Evolutionary conservation across 92 coral and sea anemone species (phyloP).

Genomic region (Heliopora coerulea): DNA sequence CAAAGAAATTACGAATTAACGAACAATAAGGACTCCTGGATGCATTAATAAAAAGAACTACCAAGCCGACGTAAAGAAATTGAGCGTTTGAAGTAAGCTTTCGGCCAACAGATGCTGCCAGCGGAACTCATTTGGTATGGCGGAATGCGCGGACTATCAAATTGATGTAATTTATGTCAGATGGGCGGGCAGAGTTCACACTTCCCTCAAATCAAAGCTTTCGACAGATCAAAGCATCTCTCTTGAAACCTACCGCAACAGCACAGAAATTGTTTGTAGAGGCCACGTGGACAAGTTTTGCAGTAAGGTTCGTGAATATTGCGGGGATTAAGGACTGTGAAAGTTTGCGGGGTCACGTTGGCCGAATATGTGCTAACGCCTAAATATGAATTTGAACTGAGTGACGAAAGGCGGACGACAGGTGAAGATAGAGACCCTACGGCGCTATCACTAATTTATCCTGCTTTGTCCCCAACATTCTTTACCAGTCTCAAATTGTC

Average conservation of each 20-base stretch:
- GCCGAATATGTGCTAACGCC: neutral
- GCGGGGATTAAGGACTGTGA: no score
- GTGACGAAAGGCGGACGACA: conserved; percentile 1
- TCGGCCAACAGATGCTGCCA: neutral
- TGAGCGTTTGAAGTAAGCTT: neutral
- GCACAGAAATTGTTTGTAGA: neutral
- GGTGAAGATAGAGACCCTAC: conserved; percentile 10
- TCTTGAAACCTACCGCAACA: neutral
- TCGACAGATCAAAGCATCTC: neutral
- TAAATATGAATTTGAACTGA: neutral
- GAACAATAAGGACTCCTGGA: neutral
- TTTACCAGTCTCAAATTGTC: neutral
- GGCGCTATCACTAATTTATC: neutral
- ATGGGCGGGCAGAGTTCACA: neutral
- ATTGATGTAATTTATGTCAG: neutral
- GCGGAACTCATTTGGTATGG: neutral
- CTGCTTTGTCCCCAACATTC: neutral
- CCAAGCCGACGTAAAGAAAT: neutral
- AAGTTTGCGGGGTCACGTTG: neutral
- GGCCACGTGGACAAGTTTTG: no score
- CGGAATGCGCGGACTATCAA: neutral
- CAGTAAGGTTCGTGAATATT: no score
- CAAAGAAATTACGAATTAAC: neutral
- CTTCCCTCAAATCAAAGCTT: neutral
- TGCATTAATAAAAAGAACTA: neutral